Base-by-base conservation (phyloP, 2,888 invertebrate genomes). In the Mayetiola destructor region DNA sequence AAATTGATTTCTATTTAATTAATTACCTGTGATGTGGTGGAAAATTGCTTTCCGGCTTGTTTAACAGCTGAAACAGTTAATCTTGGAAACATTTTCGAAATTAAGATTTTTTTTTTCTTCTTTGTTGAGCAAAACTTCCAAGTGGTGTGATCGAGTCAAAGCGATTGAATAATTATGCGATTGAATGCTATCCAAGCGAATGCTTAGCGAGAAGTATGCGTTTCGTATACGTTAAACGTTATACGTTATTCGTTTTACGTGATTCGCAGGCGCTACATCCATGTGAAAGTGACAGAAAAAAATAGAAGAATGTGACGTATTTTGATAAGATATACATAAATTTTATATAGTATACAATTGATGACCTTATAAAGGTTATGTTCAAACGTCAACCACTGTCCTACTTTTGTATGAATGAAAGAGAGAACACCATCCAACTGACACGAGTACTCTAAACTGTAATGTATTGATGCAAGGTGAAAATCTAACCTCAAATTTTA, bases 41-140 rank as follows among this genome's bases (percentile, higher is more conserved):
- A 79, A 66, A 81, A 78, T 65, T 73, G 77, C 67, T 80, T 79
- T 62, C 74, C 72, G 61, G 78, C 77, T 73, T 79, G 79, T 54
- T 54, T 37, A 14, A 40, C 39, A 27, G 27, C 29, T 23, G 18
- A 35, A 23, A 56, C 42, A 20, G 52, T 55, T 27, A 57, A 58
- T 32, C 56, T 56, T 42, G 57, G 53, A 32, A 35, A 56, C 57
- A 58, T 55, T 56, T 58, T 48, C 3, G 32, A 6, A 32, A 32
- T 9, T 32, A 9, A 10, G 32, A 9, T 32, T 32, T 32, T 32
- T 32, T 32, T 6, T 6, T 32, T 32, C 8, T n/a, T n/a, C n/a
- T n/a, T n/a, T n/a, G n/a, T n/a, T n/a, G n/a, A n/a, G n/a, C n/a
- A n/a, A n/a, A n/a, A n/a, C n/a, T n/a, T n/a, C n/a, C n/a, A n/a